Evolutionary conservation across 53 echinoderm and acorn worm species (phyloP).

Genomic region (Holothuria scabra): DNA sequence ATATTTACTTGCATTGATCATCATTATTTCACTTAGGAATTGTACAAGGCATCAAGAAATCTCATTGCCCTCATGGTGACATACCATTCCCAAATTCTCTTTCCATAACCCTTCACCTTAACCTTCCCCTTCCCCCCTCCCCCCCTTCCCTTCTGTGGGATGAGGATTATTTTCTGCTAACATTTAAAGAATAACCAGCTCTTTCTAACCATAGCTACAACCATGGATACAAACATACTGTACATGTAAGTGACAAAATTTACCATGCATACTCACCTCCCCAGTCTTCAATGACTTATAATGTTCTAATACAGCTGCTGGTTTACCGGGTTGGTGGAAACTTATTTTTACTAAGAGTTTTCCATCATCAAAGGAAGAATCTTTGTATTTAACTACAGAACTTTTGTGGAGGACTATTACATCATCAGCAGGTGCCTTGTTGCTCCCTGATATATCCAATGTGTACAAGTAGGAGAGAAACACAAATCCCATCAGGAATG

Average conservation of each 20-base stretch:
- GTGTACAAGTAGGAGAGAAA: conserved; percentile 80
- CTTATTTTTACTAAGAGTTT: conserved; percentile 56
- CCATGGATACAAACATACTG: background rate
- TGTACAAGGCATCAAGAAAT: too few species aligned
- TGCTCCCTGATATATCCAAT: conserved; percentile 56
- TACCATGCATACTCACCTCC: conserved; percentile 39
- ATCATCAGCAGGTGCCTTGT: conserved; percentile 64
- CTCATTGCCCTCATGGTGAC: too few species aligned
- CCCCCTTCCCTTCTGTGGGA: too few species aligned
- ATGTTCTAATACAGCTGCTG: conserved; percentile 55
- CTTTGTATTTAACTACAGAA: conserved; percentile 35
- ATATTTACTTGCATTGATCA: too few species aligned
- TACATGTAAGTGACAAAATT: too few species aligned
- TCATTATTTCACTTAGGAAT: too few species aligned
- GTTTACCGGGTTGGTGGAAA: conserved; percentile 63
- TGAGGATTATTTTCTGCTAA: too few species aligned
- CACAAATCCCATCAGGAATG: conserved; percentile 73
- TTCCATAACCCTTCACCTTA: too few species aligned
- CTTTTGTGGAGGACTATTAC: conserved; percentile 66
- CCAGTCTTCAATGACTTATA: conserved; percentile 73
- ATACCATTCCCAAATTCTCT: too few species aligned
- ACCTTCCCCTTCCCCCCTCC: too few species aligned
- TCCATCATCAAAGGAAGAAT: conserved; percentile 30
- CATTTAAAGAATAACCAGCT: too few species aligned
- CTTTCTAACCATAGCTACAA: too few species aligned